Percentiles rank a stretch among this genome's conserved stretches.
phyloP scores from a whole-genome alignment of 1,140 invertebrate genomes.

The Nymphalis io region DNA sequence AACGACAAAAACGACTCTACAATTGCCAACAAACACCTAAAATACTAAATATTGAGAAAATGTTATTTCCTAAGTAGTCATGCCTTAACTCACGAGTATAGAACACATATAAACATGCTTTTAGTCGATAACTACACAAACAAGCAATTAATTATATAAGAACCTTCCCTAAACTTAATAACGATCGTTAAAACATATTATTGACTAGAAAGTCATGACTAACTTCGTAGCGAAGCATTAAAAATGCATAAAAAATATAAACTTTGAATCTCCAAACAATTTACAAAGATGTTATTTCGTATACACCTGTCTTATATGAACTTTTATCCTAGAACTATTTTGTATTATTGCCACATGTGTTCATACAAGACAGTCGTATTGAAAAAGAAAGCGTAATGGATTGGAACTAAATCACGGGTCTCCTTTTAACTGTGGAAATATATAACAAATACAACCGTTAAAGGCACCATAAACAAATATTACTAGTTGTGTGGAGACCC shows the following conservation, averaged over 20 bases:
- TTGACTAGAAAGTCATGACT: slow-evolving; percentile 39
- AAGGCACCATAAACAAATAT: slow-evolving; percentile 62
- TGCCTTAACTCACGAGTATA: slow-evolving; percentile 27
- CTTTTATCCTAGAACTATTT: slow-evolving; percentile 43
- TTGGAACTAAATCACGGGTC: slow-evolving; percentile 44
- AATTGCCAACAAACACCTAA: slow-evolving; percentile 26
- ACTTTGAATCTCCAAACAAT: slow-evolving; percentile 27
- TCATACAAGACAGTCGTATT: slow-evolving; percentile 50
- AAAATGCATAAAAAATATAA: slow-evolving; percentile 44
- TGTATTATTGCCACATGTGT: slow-evolving; percentile 47
- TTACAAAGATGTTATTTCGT: slow-evolving; percentile 21
- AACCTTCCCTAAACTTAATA: neutral
- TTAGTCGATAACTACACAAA: slow-evolving; percentile 25
- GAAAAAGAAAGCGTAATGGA: slow-evolving; percentile 44
- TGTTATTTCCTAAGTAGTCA: slow-evolving; percentile 25
- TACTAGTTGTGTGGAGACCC: slow-evolving; percentile 51
- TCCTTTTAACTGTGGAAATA: slow-evolving; percentile 23
- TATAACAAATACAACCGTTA: slow-evolving; percentile 19
- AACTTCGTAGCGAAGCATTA: slow-evolving; percentile 47
- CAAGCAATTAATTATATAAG: slow-evolving; percentile 22
- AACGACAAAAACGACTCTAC: slow-evolving; percentile 24
- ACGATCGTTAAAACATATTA: slow-evolving; percentile 11
- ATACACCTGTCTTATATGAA: slow-evolving; percentile 53
- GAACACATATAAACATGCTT: slow-evolving; percentile 32
- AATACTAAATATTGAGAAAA: slow-evolving; percentile 18